A percentile compares a stretch with the other conserved stretches of the same genome.
Evolutionary conservation across 2,797 vertebrate species (phyloP).

Genomic region (Sebastes trivittatus): DNA sequence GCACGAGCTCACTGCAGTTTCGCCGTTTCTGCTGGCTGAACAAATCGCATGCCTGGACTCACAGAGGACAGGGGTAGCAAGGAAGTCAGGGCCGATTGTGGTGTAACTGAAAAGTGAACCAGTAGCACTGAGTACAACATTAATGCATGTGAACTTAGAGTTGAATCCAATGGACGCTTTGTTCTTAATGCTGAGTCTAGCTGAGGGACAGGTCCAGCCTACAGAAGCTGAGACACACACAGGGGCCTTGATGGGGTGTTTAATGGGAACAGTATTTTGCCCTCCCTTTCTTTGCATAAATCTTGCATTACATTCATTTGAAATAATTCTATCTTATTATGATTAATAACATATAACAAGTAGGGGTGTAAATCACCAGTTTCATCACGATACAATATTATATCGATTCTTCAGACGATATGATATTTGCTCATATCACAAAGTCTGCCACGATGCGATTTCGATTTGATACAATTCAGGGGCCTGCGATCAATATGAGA

Average conservation of each 20-base stretch:
- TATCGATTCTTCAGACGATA: too few species aligned
- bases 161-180: conserved; percentile 41
- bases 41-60: conserved; percentile 45
- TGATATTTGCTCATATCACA: too few species aligned
- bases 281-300: neutral
- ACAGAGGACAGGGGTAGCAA: conserved; percentile 10
- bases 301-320: neutral
- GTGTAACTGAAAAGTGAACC: conserved; percentile 6
- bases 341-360: neutral
- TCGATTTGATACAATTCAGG: too few species aligned
- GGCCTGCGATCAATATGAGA: too few species aligned
- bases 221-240: neutral
- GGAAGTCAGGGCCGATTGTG: conserved; percentile 14
- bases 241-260: neutral
- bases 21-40: conserved; percentile 42
- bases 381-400: too few species aligned
- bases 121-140: conserved; percentile 9
- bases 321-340: neutral
- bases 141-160: conserved; percentile 57
- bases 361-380: too few species aligned
- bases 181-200: conserved; percentile 11
- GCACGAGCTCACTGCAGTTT: conserved; percentile 1
- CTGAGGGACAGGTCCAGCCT: conserved; percentile 4
- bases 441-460: too few species aligned
- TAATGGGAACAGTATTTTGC: neutral